Base-by-base conservation (phyloP, 1,140 invertebrate species). In the Diachasmimorpha longicaudata region DNA sequence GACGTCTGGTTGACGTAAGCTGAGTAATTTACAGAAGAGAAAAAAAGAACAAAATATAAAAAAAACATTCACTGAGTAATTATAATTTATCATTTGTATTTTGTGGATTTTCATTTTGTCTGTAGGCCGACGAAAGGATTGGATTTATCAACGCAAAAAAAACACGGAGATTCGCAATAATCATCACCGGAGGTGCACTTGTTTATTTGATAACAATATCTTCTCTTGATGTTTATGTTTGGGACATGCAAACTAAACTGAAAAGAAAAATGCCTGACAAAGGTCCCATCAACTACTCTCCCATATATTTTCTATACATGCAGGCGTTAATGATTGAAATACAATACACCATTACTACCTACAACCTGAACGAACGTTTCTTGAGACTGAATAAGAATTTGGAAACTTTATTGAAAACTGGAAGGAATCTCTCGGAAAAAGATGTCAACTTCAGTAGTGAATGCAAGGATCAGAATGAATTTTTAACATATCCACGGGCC, bases 301-400 rank as follows among this genome's bases (percentile, higher is more conserved):
- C 87, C 0, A 70, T 89, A 8, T 89, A 89, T 55, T 78, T 82
- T 1, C 85, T 89, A 83, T 89, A 89, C 48, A 25, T 87, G 0
- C 80, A 88, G 0, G 85, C 88, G 9, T 79, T 85, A 8, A 75
- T 81, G 6, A 85, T 87, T 37, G 85, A 87, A 76, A 79, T 88
- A 10, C 87, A 89, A 36, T 89, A 86, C 19, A 85, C 82, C 0
- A 21, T 89, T n/a, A 70, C 79, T 6, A 80, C 83, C 0, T 87
- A 86, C 36, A 88, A 85, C 37, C 72, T 89, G 2, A 77, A 81
- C 19, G 78, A 86, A 36, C 80, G 87, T 25, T 89, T 89, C 42
- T 67, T 78, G 13, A 81, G 82, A 0, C 74, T 89, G 9, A 89
- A 89, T 16, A 81, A 79, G 14, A 81, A 75, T 10, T 81, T 89